phyloP scores from a whole-genome alignment of 2,113 vertebrate genomes.

The Chunga burmeisteri region DNA sequence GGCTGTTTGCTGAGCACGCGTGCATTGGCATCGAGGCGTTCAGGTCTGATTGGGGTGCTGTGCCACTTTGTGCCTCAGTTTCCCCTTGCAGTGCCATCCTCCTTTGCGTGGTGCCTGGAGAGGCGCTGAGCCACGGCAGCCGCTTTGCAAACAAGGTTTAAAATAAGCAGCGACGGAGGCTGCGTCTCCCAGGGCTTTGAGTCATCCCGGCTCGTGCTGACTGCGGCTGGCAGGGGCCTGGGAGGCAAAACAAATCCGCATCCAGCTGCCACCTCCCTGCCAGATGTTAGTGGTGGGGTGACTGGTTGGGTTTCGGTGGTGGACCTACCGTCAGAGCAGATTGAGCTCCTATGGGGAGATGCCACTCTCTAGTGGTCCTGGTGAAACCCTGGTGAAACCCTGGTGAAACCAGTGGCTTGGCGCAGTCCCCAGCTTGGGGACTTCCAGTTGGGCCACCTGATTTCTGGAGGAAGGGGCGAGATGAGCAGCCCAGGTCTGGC shows the following conservation, averaged over 20 bases:
- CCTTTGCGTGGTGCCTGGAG: fast-evolving
- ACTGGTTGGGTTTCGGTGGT: neutral
- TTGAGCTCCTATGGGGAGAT: neutral
- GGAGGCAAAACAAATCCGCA: neutral
- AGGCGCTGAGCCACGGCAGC: neutral
- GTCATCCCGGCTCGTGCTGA: neutral
- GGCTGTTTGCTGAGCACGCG: fast-evolving
- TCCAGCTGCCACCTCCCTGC: neutral
- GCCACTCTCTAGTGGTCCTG: neutral
- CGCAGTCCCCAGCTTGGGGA: neutral
- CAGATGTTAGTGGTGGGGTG: neutral
- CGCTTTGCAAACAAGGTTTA: neutral
- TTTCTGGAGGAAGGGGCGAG: neutral
- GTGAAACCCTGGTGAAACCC: neutral
- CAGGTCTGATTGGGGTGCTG: fast-evolving
- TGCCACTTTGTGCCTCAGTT: neutral
- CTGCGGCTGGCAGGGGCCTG: neutral
- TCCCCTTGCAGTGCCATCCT: neutral
- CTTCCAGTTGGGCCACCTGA: neutral
- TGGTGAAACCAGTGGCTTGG: neutral
- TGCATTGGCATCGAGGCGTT: fast-evolving
- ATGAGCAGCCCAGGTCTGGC: neutral
- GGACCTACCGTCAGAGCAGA: neutral
- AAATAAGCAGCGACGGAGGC: neutral
- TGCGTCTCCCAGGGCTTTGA: neutral